Conservation (phyloP, 2,797 vertebrate species). For the Halcyon leucocephala region DNA sequence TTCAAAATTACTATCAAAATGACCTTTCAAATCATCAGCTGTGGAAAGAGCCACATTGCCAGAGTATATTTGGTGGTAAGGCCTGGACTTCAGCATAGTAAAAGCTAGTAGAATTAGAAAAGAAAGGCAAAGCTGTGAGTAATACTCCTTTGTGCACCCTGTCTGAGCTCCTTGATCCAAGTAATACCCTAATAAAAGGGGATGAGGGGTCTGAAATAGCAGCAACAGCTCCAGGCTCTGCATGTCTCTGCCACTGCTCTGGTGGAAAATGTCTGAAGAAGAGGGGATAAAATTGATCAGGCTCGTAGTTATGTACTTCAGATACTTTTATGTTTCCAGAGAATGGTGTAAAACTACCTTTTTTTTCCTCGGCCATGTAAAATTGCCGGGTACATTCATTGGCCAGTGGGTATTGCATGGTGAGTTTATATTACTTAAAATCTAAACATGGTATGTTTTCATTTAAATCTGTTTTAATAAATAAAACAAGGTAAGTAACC, state of each 20-base stretch:
- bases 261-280: neutral
- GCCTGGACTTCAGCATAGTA: neutral
- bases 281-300: neutral
- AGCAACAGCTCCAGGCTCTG: neutral
- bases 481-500: neutral
- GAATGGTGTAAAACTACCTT: neutral
- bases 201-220: neutral
- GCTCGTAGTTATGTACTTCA: neutral
- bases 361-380: neutral
- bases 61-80: neutral
- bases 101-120: neutral
- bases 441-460: neutral
- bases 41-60: neutral
- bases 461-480: neutral
- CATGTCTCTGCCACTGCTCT: neutral
- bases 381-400: rapidly evolving
- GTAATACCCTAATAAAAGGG: neutral
- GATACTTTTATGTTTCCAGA: neutral
- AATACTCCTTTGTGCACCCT: neutral
- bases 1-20: neutral
- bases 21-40: neutral
- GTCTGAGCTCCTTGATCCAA: neutral
- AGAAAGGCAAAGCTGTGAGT: neutral
- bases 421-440: neutral
- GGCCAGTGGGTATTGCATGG: too few species aligned